Evolutionary conservation across 2,888 invertebrate species (phyloP).

Genomic region (Petrolisthes manimaculis): DNA sequence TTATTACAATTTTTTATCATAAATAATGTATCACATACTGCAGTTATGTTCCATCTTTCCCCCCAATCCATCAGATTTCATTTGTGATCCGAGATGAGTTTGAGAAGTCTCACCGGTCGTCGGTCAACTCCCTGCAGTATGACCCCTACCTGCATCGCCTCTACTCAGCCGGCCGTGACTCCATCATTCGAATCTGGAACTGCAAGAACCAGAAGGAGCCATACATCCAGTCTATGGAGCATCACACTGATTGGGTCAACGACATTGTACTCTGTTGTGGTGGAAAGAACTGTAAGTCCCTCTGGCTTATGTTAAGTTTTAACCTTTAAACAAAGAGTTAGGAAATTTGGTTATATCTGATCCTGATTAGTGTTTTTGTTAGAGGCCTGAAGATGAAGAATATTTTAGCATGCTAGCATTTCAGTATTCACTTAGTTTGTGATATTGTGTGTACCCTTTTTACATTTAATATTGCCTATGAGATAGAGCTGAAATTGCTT

Average conservation of each 20-base stretch:
- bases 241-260: slow-evolving; percentile 99
- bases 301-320: neutral
- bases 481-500: too few species aligned
- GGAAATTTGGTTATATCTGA: too few species aligned
- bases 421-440: too few species aligned
- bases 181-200: slow-evolving; percentile 92
- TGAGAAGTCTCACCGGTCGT: slow-evolving; percentile 93
- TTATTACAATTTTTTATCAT: too few species aligned
- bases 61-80: slow-evolving; percentile 79
- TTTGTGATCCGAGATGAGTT: slow-evolving; percentile 97
- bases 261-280: slow-evolving; percentile 98
- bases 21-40: too few species aligned
- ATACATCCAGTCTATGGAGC: slow-evolving; percentile 97
- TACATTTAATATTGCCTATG: too few species aligned
- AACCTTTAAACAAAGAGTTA: too few species aligned
- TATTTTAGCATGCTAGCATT: too few species aligned
- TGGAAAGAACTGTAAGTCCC: slow-evolving; percentile 86
- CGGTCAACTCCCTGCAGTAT: slow-evolving; percentile 94
- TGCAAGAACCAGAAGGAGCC: slow-evolving; percentile 77
- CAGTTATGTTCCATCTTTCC: too few species aligned
- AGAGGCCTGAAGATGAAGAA: too few species aligned
- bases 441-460: too few species aligned
- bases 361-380: too few species aligned
- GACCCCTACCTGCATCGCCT: slow-evolving; percentile 88
- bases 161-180: slow-evolving; percentile 96